These are phyloP conservation scores for Scaptomyza flava DNA, from an alignment of 2,888 invertebrate species.

Conservation along the genomic window DNA sequence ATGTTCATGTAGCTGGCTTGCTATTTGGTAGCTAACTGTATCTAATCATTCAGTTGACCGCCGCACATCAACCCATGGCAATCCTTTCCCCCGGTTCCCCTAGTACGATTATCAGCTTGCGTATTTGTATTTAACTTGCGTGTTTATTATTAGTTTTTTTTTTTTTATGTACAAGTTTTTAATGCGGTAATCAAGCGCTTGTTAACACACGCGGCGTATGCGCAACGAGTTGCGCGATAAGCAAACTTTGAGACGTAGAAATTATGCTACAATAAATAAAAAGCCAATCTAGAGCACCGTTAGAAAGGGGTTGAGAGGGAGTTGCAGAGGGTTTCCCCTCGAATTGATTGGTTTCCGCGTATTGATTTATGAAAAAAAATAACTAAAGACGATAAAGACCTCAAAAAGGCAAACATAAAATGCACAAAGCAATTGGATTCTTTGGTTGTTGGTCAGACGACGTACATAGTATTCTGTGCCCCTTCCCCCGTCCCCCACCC, in stretches of 20 bases:
- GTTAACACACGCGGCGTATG: constrained; percentile 68
- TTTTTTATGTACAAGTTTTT: constrained; percentile 38
- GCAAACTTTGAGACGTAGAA: constrained; percentile 24
- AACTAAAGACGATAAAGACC: not conserved
- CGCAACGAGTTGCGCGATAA: constrained; percentile 49
- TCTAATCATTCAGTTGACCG: constrained; percentile 35
- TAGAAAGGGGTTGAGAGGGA: not conserved
- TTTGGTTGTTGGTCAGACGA: constrained; percentile 8
- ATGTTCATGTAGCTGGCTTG: constrained; percentile 9
- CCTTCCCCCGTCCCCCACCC: not conserved
- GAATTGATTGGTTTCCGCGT: constrained; percentile 64
- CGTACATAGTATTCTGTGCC: not conserved
- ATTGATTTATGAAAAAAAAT: constrained; percentile 67
- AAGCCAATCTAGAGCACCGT: not conserved
- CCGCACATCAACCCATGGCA: constrained; percentile 25
- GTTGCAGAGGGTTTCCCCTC: not conserved
- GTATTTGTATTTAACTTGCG: constrained; percentile 54
- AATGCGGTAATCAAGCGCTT: constrained; percentile 74
- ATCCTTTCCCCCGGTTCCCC: constrained; percentile 2
- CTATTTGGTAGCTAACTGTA: constrained; percentile 9
- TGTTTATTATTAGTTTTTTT: constrained; percentile 24
- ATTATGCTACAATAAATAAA: constrained; percentile 69
- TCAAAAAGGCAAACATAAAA: constrained; percentile 48
- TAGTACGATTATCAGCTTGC: constrained; percentile 45
- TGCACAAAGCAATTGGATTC: constrained; percentile 22